Evolutionary conservation across 2,797 vertebrate genomes (phyloP), one percentile per base, ranked within the genome.

Genomic region (Myotis vivesi): DNA sequence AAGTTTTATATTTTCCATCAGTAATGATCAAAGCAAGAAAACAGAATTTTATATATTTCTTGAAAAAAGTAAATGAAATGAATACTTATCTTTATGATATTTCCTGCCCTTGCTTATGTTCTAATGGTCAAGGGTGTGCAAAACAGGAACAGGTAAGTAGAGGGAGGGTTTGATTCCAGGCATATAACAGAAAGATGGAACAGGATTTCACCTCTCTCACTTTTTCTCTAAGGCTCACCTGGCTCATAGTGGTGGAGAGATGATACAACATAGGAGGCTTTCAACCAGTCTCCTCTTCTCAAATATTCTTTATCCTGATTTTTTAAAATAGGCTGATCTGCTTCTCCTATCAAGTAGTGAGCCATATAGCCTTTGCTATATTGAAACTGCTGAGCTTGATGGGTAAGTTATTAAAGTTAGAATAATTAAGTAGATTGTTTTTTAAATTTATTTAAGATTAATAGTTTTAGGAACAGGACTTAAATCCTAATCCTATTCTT

Each of bases 331-430:
- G 99, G 99, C 99, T 57, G 99, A 99, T 97, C 96, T 99, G 95
- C 98, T 99, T 87, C 98, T 99, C 19, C 98, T 99, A 30, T 99
- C 99, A 71, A 99, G 99, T 80, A 99, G 99, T 96, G 99, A 99
- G 95, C 99, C 99, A 44, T 98, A 98, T 92, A 98, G 99, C 57
- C 98, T 99, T 72, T 99, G 99, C 96, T 99, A 99, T 87, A 98
- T 99, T 77, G 99, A 99, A 98, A 99, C 99, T 49, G 99, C 99
- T 91, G 99, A 99, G 95, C 98, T 99, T 5, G 99, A 99, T 95
- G 99, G 99, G 99, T 99, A 97, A 98, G 98, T 97, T 36, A 53
- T 84, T 91, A 69, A 91, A 64, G 44, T 64, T 46, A 64, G 53
- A 69, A 64, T 76, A 71, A 76, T 59, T 80, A 13, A 55, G 62